Percentiles rank a stretch among this genome's conserved stretches.
phyloP scores from a whole-genome alignment of 1,140 invertebrate genomes.

The Heliconius melpomene region DNA sequence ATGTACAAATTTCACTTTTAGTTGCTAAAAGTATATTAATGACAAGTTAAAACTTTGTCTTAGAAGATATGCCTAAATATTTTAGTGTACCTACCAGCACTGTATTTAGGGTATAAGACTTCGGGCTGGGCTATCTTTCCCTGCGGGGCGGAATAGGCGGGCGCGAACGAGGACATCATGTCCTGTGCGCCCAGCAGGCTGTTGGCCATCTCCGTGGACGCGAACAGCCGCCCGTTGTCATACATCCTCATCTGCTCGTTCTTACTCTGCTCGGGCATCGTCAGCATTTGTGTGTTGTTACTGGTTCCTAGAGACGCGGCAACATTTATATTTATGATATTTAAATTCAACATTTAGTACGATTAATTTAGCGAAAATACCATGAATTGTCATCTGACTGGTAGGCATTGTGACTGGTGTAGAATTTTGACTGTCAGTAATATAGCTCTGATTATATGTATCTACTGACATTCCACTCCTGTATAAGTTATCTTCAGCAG shows the following conservation, averaged over 20 bases:
- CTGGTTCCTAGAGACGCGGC: conserved; percentile 58
- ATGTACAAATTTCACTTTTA: neutral
- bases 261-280: conserved; percentile 62
- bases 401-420: conserved; percentile 67
- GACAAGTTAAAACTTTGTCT: neutral
- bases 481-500: conserved; percentile 65
- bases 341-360: neutral
- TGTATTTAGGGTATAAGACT: conserved; percentile 60
- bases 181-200: conserved; percentile 59
- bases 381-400: conserved; percentile 74
- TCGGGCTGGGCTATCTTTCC: conserved; percentile 37
- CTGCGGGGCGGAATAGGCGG: neutral
- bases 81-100: conserved; percentile 50
- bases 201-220: conserved; percentile 54
- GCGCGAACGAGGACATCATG: conserved; percentile 48
- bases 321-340: conserved; percentile 19
- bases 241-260: conserved; percentile 68
- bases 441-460: conserved; percentile 60
- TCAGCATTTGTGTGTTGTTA: conserved; percentile 72
- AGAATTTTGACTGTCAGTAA: conserved; percentile 55
- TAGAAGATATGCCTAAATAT: neutral
- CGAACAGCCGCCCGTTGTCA: conserved; percentile 57
- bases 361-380: conserved; percentile 44
- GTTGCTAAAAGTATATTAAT: too few species aligned
- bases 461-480: conserved; percentile 71